Evolutionary conservation across 2,113 vertebrate species (phyloP).

Genomic region (Xiphorhynchus elegans): DNA sequence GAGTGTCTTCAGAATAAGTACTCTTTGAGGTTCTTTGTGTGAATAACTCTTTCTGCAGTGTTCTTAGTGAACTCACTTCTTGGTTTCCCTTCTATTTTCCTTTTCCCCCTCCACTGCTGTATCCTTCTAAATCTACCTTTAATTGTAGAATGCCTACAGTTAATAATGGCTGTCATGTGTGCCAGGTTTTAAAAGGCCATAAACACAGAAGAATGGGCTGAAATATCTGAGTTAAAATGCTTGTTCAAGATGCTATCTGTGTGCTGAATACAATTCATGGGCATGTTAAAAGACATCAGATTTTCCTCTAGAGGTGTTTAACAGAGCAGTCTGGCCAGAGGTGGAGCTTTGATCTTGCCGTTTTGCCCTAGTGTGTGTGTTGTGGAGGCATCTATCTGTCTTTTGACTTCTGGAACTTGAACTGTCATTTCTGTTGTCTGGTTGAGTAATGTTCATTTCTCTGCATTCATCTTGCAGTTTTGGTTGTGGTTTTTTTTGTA

Average conservation of each 20-base stretch:
- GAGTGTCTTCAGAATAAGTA: not conserved
- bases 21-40: not conserved
- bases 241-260: slow-evolving; percentile 49
- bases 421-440: not conserved
- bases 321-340: not conserved
- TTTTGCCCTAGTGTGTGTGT: not conserved
- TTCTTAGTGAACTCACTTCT: not conserved
- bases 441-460: not conserved
- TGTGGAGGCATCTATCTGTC: not conserved
- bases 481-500: not conserved
- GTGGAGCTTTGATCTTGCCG: not conserved
- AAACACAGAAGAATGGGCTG: slow-evolving; percentile 9
- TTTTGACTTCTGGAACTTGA: not conserved
- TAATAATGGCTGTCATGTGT: not conserved
- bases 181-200: slow-evolving; percentile 22
- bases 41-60: not conserved
- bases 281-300: slow-evolving; percentile 8
- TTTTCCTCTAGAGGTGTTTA: slow-evolving; percentile 20
- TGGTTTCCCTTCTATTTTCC: not conserved
- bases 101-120: not conserved
- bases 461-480: not conserved
- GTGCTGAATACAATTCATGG: not conserved
- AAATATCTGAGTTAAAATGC: slow-evolving; percentile 20
- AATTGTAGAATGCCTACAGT: not conserved
- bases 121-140: not conserved